These are phyloP conservation scores for Serranus cabrilla DNA, from an alignment of 2,797 vertebrate species.

Conservation along the genomic window DNA sequence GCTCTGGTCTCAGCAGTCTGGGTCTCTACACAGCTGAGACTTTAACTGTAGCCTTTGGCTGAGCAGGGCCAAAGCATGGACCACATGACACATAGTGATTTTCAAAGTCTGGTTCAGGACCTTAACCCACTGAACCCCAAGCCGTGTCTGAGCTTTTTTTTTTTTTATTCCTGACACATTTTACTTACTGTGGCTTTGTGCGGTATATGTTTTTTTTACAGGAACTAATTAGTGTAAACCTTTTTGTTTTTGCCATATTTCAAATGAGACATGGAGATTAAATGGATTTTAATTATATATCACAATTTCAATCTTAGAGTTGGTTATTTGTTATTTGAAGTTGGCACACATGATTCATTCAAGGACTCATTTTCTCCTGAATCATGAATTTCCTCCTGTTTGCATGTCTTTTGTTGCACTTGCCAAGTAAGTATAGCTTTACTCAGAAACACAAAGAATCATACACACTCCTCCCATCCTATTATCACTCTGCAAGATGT, in stretches of 20 bases:
- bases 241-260: no score
- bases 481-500: slow-evolving; percentile 43
- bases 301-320: no score
- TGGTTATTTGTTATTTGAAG: no score
- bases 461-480: slow-evolving; percentile 7
- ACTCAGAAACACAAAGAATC: slow-evolving; percentile 13
- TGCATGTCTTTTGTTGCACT: neutral
- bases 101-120: slow-evolving; percentile 11
- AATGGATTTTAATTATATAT: no score
- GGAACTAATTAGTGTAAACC: no score
- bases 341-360: no score
- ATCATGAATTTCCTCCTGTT: slow-evolving; percentile 1
- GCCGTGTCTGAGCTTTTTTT: no score
- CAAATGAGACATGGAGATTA: no score
- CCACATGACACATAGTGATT: neutral
- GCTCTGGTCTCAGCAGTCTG: slow-evolving; percentile 20
- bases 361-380: neutral
- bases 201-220: no score
- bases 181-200: no score
- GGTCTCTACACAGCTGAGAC: slow-evolving; percentile 23
- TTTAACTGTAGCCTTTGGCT: slow-evolving; percentile 1
- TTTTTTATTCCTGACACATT: no score
- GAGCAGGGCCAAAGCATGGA: neutral
- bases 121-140: no score
- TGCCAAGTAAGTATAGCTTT: slow-evolving; percentile 30